A percentile compares a stretch with the other conserved stretches of the same genome.
phyloP scores from a whole-genome alignment of 1,140 invertebrate genomes.

The Drosophila pectinifera region DNA sequence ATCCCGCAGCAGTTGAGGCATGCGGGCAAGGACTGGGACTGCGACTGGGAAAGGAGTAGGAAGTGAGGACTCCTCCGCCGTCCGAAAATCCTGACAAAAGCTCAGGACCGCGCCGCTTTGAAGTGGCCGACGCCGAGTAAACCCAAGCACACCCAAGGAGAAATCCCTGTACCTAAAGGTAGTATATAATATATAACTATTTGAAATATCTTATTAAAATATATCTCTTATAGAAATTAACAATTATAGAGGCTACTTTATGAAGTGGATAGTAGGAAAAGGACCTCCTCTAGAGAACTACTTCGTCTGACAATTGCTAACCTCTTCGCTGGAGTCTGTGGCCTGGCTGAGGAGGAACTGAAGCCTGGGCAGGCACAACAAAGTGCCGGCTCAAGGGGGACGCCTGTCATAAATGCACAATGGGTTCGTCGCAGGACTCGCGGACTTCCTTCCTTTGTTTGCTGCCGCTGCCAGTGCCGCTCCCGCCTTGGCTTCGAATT shows the following conservation, averaged over 20 bases:
- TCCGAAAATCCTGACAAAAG: slow-evolving; percentile 52
- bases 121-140: slow-evolving; percentile 35
- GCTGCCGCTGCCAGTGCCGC: not conserved
- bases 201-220: too few species aligned
- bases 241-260: too few species aligned
- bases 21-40: not conserved
- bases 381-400: slow-evolving; percentile 50
- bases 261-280: too few species aligned
- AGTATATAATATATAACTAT: too few species aligned
- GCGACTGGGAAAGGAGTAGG: not conserved
- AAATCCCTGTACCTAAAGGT: too few species aligned
- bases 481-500: not conserved
- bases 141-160: not conserved
- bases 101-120: slow-evolving; percentile 37
- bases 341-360: not conserved
- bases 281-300: too few species aligned
- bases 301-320: slow-evolving; percentile 5
- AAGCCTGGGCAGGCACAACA: slow-evolving; percentile 5
- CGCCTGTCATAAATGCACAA: slow-evolving; percentile 81
- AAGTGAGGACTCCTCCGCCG: not conserved
- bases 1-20: slow-evolving; percentile 14
- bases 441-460: slow-evolving; percentile 27
- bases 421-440: slow-evolving; percentile 45
- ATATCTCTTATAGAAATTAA: too few species aligned
- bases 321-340: slow-evolving; percentile 14